phyloP scores from a whole-genome alignment of 2,888 invertebrate species.

The Trachelus stipa region DNA sequence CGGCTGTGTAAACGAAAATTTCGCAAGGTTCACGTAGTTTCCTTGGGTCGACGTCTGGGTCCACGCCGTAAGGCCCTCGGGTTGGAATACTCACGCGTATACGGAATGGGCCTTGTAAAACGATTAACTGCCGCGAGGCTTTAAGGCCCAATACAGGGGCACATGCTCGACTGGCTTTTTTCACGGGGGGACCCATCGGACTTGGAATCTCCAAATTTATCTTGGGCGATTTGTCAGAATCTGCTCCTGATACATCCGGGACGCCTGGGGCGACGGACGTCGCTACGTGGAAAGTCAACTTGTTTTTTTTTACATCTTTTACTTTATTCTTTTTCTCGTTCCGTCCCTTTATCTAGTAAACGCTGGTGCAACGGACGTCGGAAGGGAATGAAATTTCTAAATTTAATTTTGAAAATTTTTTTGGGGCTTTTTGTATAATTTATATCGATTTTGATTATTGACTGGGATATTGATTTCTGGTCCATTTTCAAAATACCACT shows the following conservation, averaged over 20 bases:
- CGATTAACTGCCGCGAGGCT: constrained; percentile 48
- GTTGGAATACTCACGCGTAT: constrained; percentile 41
- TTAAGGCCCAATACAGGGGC: constrained; percentile 25
- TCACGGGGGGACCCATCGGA: neutral
- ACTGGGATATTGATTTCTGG: neutral
- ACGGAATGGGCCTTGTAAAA: constrained; percentile 41
- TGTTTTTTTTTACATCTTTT: constrained; percentile 23
- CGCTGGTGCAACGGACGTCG: neutral
- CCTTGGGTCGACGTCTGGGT: constrained; percentile 42
- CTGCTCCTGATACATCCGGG: constrained; percentile 17
- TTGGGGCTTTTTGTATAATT: neutral
- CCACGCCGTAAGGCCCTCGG: neutral
- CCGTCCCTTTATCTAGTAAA: neutral
- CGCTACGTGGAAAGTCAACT: constrained; percentile 28
- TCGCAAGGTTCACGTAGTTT: constrained; percentile 64
- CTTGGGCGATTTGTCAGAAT: constrained; percentile 54
- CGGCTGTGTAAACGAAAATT: constrained; percentile 67
- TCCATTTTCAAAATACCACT: neutral
- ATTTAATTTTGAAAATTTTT: neutral
- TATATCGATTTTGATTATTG: neutral
- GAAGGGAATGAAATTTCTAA: no score
- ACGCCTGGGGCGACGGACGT: constrained; percentile 30
- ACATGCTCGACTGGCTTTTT: constrained; percentile 29
- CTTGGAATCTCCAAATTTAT: constrained; percentile 58
- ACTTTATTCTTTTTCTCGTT: constrained; percentile 16